These are phyloP conservation scores for Apogon talboti DNA, from an alignment of 2,797 vertebrate genomes.

Conservation along the genomic window DNA sequence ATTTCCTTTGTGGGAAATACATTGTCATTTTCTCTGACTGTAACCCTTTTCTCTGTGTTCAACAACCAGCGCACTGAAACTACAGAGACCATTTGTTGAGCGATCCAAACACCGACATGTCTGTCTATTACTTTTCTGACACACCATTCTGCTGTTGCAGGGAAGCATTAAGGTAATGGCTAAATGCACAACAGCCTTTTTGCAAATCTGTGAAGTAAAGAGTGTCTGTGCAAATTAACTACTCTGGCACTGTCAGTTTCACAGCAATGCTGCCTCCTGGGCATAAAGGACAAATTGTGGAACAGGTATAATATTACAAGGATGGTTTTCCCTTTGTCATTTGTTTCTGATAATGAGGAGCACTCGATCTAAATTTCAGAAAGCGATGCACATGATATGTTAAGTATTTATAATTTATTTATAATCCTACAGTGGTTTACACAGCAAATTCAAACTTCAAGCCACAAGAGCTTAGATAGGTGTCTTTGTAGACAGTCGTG, in stretches of 20 bases:
- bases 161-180: slow-evolving; percentile 18
- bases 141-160: slow-evolving; percentile 6
- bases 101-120: slow-evolving; percentile 18
- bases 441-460: too few species aligned
- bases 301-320: slow-evolving; percentile 18
- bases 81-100: slow-evolving; percentile 9
- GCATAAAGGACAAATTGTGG: slow-evolving; percentile 9
- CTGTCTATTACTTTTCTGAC: background rate
- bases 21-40: background rate
- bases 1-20: slow-evolving; percentile 11
- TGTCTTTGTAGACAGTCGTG: too few species aligned
- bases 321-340: slow-evolving; percentile 1
- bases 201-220: slow-evolving; percentile 14
- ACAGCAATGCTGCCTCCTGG: slow-evolving; percentile 23
- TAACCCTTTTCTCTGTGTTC: background rate
- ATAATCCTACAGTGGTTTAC: too few species aligned
- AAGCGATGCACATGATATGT: background rate
- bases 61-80: background rate
- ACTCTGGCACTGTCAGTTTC: slow-evolving; percentile 17
- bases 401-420: background rate
- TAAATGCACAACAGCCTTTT: slow-evolving; percentile 23
- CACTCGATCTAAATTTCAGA: slow-evolving; percentile 6
- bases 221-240: slow-evolving; percentile 29
- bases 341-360: slow-evolving; percentile 4
- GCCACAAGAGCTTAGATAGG: too few species aligned